phyloP scores from a whole-genome alignment of 2,888 invertebrate genomes.

The Thera britannica region DNA sequence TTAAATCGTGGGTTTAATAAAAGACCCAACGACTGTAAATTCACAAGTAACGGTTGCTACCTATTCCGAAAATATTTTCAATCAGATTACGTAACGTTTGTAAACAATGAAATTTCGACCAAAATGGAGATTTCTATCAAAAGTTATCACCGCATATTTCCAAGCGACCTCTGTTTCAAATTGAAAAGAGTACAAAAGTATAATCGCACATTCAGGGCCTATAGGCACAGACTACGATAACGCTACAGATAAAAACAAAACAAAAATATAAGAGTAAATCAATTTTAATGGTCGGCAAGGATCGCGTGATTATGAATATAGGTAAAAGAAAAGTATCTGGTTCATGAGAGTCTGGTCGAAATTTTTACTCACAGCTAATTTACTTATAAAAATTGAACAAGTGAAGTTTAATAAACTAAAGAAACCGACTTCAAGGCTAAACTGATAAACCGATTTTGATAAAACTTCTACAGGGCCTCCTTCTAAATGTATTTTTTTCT shows the following conservation, averaged over 20 bases:
- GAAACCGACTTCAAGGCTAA: too few relatives aligned
- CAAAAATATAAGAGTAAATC: slow-evolving; percentile 39
- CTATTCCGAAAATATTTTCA: neutral
- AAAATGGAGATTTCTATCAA: neutral
- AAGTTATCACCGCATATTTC: slow-evolving; percentile 3
- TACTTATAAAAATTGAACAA: neutral
- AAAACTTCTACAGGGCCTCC: too few relatives aligned
- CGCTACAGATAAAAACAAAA: slow-evolving; percentile 28
- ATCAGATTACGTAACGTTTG: neutral
- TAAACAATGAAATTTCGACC: neutral
- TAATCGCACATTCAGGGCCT: slow-evolving; percentile 14
- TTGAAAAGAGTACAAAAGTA: slow-evolving; percentile 20
- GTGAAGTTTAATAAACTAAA: too few relatives aligned
- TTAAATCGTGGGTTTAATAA: too few relatives aligned
- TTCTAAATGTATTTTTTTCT: too few relatives aligned
- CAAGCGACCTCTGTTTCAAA: neutral
- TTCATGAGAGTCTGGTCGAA: neutral
- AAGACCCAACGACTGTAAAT: neutral
- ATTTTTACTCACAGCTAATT: neutral
- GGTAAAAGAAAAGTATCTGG: neutral
- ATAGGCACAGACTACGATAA: slow-evolving; percentile 13
- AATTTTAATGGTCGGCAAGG: slow-evolving; percentile 38
- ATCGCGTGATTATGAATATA: slow-evolving; percentile 23
- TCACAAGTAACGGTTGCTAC: neutral
- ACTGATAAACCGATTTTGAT: too few relatives aligned